Conservation (phyloP, 2,888 invertebrate genomes). For the Pyrgus malvae region DNA sequence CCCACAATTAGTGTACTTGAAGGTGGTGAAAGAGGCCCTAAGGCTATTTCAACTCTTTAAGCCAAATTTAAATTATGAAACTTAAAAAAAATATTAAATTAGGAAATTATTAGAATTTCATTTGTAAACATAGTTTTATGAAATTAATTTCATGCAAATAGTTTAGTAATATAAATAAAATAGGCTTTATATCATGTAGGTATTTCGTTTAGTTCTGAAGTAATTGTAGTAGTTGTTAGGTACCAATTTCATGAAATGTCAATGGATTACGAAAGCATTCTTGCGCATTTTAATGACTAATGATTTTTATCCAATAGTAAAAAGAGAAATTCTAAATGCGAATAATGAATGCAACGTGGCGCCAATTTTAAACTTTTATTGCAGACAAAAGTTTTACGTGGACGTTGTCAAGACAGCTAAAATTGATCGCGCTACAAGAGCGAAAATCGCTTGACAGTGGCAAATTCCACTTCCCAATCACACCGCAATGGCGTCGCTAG, state of each 20-base stretch:
- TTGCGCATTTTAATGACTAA: too few species aligned
- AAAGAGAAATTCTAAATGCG: not conserved
- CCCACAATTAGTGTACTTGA: too few species aligned
- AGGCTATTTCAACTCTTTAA: too few species aligned
- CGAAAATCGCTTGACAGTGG: slow-evolving; percentile 6
- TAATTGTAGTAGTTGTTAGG: too few species aligned
- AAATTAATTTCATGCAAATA: too few species aligned
- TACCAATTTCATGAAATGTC: not conserved
- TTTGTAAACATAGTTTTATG: too few species aligned
- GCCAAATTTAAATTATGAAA: too few species aligned
- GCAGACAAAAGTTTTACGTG: slow-evolving; percentile 1
- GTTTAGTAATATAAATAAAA: too few species aligned
- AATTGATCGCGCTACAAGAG: slow-evolving; percentile 14
- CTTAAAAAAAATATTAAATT: too few species aligned
- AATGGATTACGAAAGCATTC: not conserved
- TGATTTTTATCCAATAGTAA: too few species aligned
- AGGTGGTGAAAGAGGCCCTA: too few species aligned
- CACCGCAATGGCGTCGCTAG: slow-evolving; percentile 23
- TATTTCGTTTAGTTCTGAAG: not conserved
- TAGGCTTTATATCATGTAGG: not conserved
- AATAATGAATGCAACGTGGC: not conserved
- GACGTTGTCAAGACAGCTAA: slow-evolving; percentile 1
- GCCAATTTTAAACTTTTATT: slow-evolving; percentile 9
- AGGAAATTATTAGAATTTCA: too few species aligned
- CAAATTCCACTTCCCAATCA: slow-evolving; percentile 15